Evolutionary conservation across 2,113 vertebrate genomes (phyloP).

Genomic region (Vulpes vulpes): DNA sequence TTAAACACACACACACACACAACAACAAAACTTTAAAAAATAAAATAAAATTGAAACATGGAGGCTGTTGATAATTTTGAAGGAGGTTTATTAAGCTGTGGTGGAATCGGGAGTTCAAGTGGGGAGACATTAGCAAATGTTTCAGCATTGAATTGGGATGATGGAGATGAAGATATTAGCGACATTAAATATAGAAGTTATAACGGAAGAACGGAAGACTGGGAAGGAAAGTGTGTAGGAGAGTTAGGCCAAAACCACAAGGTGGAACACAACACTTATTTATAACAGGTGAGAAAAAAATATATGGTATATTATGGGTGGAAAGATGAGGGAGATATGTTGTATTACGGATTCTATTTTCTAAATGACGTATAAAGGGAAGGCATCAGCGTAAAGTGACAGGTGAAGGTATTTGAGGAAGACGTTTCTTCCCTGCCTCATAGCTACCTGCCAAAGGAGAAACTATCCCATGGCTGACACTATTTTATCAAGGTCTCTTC

Average conservation of each 20-base stretch:
- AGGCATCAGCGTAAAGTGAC: not conserved
- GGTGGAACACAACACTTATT: not conserved
- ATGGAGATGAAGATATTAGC: not conserved
- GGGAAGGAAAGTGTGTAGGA: not conserved
- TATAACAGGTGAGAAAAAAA: not conserved
- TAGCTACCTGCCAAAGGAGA: not conserved
- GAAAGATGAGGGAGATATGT: not conserved
- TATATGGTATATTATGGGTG: not conserved
- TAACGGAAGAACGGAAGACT: not conserved
- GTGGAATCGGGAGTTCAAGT: fast-evolving
- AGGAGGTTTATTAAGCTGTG: not conserved
- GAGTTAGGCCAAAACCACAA: not conserved
- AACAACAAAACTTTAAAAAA: too few relatives aligned
- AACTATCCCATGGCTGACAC: not conserved
- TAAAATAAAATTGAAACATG: not conserved
- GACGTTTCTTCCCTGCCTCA: not conserved
- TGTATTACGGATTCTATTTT: not conserved
- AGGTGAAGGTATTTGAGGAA: not conserved
- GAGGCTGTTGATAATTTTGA: not conserved
- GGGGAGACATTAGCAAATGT: not conserved
- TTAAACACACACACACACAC: too few relatives aligned
- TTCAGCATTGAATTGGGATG: not conserved
- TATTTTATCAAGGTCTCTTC: not conserved
- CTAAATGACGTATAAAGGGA: not conserved
- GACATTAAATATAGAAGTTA: not conserved